Evolutionary conservation across 2,797 vertebrate genomes (phyloP).

Genomic region (Chelon auratus): DNA sequence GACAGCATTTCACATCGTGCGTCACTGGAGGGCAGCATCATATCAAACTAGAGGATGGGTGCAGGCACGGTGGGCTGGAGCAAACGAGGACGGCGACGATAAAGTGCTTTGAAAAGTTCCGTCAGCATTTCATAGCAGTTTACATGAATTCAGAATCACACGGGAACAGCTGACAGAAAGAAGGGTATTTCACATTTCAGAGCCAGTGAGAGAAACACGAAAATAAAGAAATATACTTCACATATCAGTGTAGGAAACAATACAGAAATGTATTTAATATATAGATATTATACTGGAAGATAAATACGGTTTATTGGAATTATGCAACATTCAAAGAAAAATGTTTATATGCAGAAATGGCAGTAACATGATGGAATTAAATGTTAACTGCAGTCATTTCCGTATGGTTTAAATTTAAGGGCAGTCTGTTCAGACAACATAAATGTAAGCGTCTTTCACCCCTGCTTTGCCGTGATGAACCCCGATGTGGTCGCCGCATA

Average conservation of each 20-base stretch:
- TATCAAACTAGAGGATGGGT: not conserved
- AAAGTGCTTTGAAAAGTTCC: conserved; percentile 25
- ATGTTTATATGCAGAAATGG: not conserved
- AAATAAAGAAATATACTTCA: not conserved
- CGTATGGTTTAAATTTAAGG: not conserved
- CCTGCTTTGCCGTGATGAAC: conserved; percentile 20
- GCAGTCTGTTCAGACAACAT: not conserved
- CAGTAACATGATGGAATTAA: not conserved
- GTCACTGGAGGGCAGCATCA: conserved; percentile 70
- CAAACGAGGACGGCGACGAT: conserved; percentile 2
- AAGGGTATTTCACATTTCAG: not conserved
- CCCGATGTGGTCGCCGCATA: conserved; percentile 5
- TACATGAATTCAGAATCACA: not conserved
- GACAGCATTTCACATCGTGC: conserved; percentile 19
- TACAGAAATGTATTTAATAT: not conserved
- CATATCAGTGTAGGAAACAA: not conserved
- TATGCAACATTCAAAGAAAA: not conserved
- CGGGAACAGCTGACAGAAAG: not conserved
- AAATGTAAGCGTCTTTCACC: not conserved
- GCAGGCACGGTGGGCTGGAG: not conserved
- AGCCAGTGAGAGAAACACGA: not conserved
- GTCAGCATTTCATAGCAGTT: not conserved
- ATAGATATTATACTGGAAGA: not conserved
- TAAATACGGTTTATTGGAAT: not conserved
- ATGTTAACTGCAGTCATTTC: not conserved